These are phyloP conservation scores for Trididemnum nubilum DNA, from an alignment of 23 tunicate genomes.

Conservation along the genomic window DNA sequence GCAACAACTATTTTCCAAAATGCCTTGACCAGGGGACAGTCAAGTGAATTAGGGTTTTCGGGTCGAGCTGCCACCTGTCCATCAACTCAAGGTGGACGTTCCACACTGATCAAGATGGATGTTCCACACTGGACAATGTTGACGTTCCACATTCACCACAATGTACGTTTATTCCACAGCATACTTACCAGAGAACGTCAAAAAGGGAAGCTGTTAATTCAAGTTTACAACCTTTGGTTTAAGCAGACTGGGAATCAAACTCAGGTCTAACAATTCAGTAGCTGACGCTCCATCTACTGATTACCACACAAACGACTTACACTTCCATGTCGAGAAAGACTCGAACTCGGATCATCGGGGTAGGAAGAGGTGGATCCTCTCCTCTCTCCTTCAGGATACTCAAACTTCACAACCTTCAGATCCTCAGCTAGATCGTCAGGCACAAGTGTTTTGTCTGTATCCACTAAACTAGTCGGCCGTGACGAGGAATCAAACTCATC, in stretches of 20 bases:
- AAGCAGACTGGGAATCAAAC: neutral
- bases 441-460: slow-evolving; percentile 50
- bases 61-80: too few relatives aligned
- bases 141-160: too few relatives aligned
- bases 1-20: too few relatives aligned
- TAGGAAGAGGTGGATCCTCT: neutral
- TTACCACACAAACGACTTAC: slow-evolving; percentile 51
- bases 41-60: too few relatives aligned
- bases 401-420: too few relatives aligned
- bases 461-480: slow-evolving; percentile 48
- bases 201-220: neutral
- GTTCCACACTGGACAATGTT: too few relatives aligned
- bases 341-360: neutral
- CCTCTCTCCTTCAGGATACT: neutral
- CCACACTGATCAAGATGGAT: too few relatives aligned
- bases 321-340: slow-evolving; percentile 38
- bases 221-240: neutral
- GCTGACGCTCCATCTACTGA: neutral
- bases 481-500: slow-evolving; percentile 10
- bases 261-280: neutral
- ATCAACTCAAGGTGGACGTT: too few relatives aligned
- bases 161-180: too few relatives aligned
- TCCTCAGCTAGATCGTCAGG: neutral
- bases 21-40: too few relatives aligned
- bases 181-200: too few relatives aligned